Evolutionary conservation across 64 coral and sea anemone genomes (phyloP).

Genomic region (Montipora foliosa): DNA sequence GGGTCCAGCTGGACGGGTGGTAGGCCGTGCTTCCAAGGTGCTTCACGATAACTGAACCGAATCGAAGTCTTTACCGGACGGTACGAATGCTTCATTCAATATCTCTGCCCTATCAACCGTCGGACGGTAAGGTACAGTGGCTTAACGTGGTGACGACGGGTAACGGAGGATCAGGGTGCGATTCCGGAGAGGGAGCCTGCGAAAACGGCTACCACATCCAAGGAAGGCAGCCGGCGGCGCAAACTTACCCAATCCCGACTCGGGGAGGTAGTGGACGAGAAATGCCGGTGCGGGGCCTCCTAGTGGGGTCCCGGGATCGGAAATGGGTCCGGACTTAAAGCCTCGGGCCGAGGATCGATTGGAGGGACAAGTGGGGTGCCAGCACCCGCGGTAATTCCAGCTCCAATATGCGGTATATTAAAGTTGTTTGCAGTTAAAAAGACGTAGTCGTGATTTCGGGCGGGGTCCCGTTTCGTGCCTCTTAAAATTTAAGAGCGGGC

Average conservation of each 20-base stretch:
- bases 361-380: slow-evolving; percentile 74
- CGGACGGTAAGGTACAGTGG: slow-evolving; percentile 44
- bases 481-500: too few relatives aligned
- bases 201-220: slow-evolving; percentile 41
- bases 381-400: slow-evolving; percentile 65
- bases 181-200: slow-evolving; percentile 47
- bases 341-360: slow-evolving; percentile 50
- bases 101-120: slow-evolving; percentile 58
- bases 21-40: too few relatives aligned
- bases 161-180: slow-evolving; percentile 68
- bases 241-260: slow-evolving; percentile 56
- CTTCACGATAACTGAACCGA: slow-evolving; percentile 53
- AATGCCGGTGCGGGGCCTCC: slow-evolving; percentile 66
- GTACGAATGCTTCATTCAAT: slow-evolving; percentile 54
- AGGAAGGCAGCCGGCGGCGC: slow-evolving; percentile 53
- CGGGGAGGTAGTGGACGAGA: slow-evolving; percentile 68
- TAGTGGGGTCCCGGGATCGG: slow-evolving; percentile 45
- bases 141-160: slow-evolving; percentile 57
- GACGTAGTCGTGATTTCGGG: slow-evolving; percentile 45
- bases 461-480: too few relatives aligned
- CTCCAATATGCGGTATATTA: slow-evolving; percentile 59
- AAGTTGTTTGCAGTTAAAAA: slow-evolving; percentile 41
- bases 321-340: slow-evolving; percentile 69
- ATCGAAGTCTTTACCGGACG: background rate
- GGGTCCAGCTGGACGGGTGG: too few relatives aligned